Evolutionary conservation across 2,113 vertebrate species (phyloP), one percentile per base, ranked within the genome.

Genomic region (Pogonocichla stellata): DNA sequence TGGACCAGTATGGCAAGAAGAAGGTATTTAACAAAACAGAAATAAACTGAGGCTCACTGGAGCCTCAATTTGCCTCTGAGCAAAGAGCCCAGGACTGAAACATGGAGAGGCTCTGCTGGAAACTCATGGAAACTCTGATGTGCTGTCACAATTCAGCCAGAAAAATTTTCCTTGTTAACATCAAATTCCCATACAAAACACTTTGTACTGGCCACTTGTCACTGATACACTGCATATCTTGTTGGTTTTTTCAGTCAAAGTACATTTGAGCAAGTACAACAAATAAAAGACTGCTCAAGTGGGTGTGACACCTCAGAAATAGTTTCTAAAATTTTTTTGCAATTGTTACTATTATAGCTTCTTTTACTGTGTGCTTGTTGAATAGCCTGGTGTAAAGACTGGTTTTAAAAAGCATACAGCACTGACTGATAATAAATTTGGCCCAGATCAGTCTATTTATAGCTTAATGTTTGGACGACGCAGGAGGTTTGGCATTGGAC

Each of bases 231-330:
- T 94, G 71, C 36, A 88, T 86, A 87, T 90, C 94, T 94, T 96
- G 92, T 24, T 97, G 40, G 40, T 97, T 95, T 84, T 51, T 95
- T 96, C 95, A 88, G 80, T 84, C 85, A 94, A 94, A 95, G 38
- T 61, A 70, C 20, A 79, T 95, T 95, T 96, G 22, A 69, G 56
- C 19, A 57, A 57, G 33, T 23, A 92, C 78, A 71, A 88, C n/a
- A 97, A 97, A 93, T 93, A 96, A 94, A 96, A 94, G 53, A 93
- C 94, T 93, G 88, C 23, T 96, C 87, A 95, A 96, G n/a, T 51
- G n/a, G 61, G 57, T 65, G 28, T 95, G 91, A 94, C 70, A 84
- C 65, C 56, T 69, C 67, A 85, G 91, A 91, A 96, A 83, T 18
- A 34, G 86, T 91, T 97, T 62, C 95, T 89, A 95, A 95, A 95